Base-by-base conservation (phyloP, 92 coral and sea anemone species). In the Plumapathes pennacea region DNA sequence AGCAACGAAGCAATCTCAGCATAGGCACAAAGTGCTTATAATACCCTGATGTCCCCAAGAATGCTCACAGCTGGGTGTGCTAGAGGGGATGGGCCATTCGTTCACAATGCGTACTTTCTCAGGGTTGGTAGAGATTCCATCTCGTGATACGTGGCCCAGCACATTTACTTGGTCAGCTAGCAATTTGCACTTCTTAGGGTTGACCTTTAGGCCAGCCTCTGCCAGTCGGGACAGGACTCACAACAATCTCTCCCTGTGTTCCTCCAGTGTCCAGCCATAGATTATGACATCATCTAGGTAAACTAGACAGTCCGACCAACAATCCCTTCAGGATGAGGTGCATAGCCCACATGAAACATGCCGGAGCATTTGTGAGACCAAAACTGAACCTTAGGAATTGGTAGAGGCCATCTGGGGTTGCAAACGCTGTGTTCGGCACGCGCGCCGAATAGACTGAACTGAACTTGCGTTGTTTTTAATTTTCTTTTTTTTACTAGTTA, bases 381-480 rank as follows among this genome's bases (percentile, higher is more conserved):
- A 68, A 67, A 8, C 67, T 50, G 20, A 48, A 46, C 42, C n/a
- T 8, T 27, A 41, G 62, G 48, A 77, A 58, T 39, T 77, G 71
- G 22, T 50, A 66, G 38, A 49, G 62, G 57, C 75, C 69, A 39
- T 57, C 64, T 5, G 68, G 69, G 25, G 72, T 67, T 32, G 83
- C 45, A 31, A 67, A 67, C 1, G 83, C 63, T 48, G 83, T 67
- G 32, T 76, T 66, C 76, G n/a, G n/a, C n/a, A n/a, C n/a, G n/a
- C n/a, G n/a, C n/a, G n/a, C n/a, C n/a, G n/a, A n/a, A n/a, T n/a
- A n/a, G n/a, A n/a, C n/a, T n/a, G n/a, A n/a, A n/a, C n/a, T n/a
- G n/a, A n/a, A n/a, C n/a, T n/a, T n/a, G n/a, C n/a, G n/a, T n/a
- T n/a, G n/a, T n/a, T n/a, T n/a, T n/a, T n/a, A n/a, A n/a, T n/a